Evolutionary conservation across 1,140 invertebrate species (phyloP), one percentile per base, ranked within the genome.

Genomic region (Bombus waltoni): DNA sequence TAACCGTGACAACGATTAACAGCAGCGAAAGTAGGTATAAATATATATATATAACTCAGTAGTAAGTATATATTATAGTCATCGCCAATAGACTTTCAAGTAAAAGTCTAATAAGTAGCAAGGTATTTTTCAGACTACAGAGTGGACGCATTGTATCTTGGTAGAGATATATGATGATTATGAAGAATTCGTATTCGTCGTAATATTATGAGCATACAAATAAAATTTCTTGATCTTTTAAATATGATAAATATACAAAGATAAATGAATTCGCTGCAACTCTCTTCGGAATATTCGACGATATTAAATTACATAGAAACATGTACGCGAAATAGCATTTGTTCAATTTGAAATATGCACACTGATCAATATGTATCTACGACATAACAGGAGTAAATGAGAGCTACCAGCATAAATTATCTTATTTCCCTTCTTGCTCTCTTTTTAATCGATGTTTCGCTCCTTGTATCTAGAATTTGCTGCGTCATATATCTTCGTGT

Each of bases 401-500:
- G 13, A 9, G 18, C 2, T 22, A 5, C 53, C 22, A 35, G 28
- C 38, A 68, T n/a, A 74, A 76, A 70, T 68, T 68, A 53, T 77
- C 75, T n/a, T 11, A 65, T 62, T 9, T 28, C 11, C 42, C n/a
- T 79, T 47, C 11, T n/a, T n/a, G 35, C 35, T 79, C 13, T 10
- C 35, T 59, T 81, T 73, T 59, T 32, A 42, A 72, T n/a, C 32
- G 18, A 59, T 59, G 28, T 73, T 59, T 72, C 38, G 32, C 38
- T 57, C 35, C 66, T 65, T 68, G 73, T 35, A 22, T 32, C 62
- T 40, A 57, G 73, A 68, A 77, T 77, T 70, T 70, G 44, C 44
- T 11, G 35, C 22, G 6, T 35, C 73, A 11, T 83, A 77, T 57
- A 83, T 83, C 73, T 77, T 40, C 18, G 18, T 15, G 28, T 77